A percentile compares a stretch with the other conserved stretches of the same genome.
Conservation (phyloP, 1,140 invertebrate genomes). For the Harlomillsia oculata region DNA sequence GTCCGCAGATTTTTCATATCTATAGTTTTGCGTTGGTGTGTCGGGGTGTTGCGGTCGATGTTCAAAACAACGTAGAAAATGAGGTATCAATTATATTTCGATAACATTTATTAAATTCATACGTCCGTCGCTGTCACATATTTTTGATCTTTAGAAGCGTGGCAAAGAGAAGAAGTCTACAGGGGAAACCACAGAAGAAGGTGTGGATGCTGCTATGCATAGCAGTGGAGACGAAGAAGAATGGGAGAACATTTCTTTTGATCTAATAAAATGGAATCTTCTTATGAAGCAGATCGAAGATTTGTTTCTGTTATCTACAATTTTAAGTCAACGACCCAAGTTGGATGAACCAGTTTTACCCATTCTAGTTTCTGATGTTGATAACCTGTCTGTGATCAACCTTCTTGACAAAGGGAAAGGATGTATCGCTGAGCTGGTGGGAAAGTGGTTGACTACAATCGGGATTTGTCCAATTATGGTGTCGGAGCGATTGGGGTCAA, state of each 20-base stretch:
- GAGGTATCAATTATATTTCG: slow-evolving; percentile 46
- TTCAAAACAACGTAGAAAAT: slow-evolving; percentile 41
- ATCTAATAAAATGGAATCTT: slow-evolving; percentile 73
- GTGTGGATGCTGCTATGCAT: slow-evolving; percentile 9
- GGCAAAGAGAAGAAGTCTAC: slow-evolving; percentile 3
- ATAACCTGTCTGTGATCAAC: slow-evolving; percentile 59
- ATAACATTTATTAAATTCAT: too few relatives aligned
- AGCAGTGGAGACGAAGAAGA: slow-evolving; percentile 39
- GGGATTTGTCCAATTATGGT: slow-evolving; percentile 55
- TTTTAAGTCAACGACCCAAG: slow-evolving; percentile 51
- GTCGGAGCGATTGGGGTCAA: background rate
- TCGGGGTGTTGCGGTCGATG: slow-evolving; percentile 53
- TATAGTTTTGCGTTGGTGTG: slow-evolving; percentile 65
- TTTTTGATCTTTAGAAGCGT: slow-evolving; percentile 4
- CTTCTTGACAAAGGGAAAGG: slow-evolving; percentile 71
- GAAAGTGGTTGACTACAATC: slow-evolving; percentile 63
- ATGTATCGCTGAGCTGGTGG: slow-evolving; percentile 68
- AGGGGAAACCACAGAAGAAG: background rate
- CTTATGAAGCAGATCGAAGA: slow-evolving; percentile 82
- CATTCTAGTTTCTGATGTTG: slow-evolving; percentile 47
- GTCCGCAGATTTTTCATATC: slow-evolving; percentile 57
- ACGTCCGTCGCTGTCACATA: too few relatives aligned
- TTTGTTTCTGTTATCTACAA: slow-evolving; percentile 59
- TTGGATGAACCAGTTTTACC: slow-evolving; percentile 41
- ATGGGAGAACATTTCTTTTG: slow-evolving; percentile 75